Evolutionary conservation across 2,797 vertebrate genomes (phyloP).

Genomic region (Microctenopoma stevenorrisi): DNA sequence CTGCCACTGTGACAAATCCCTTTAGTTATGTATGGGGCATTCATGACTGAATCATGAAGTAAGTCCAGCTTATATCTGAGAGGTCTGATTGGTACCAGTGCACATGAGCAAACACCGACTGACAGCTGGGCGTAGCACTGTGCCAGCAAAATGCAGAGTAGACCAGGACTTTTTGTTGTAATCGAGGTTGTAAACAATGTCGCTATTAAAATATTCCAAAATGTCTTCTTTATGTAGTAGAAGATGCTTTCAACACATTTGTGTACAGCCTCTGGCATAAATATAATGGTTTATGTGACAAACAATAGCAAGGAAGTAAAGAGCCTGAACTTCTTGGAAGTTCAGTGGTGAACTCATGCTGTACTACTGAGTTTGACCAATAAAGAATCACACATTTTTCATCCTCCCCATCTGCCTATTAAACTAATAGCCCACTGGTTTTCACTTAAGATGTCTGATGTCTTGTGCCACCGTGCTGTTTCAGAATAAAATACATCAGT

Average conservation of each 20-base stretch:
- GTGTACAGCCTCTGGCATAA: not conserved
- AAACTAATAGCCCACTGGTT: slow-evolving; percentile 11
- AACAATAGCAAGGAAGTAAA: not conserved
- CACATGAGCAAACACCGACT: not conserved
- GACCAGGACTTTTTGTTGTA: not conserved
- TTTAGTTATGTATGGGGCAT: no score
- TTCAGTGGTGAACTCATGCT: not conserved
- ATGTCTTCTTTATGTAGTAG: not conserved
- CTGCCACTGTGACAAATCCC: no score
- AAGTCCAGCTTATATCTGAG: no score
- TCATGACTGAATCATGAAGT: no score
- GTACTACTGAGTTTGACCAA: not conserved
- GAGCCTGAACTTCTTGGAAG: not conserved
- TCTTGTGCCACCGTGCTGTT: not conserved
- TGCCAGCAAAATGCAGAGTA: not conserved
- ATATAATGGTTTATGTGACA: not conserved
- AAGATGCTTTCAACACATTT: not conserved
- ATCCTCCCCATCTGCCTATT: not conserved
- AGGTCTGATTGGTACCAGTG: no score
- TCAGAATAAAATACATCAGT: not conserved
- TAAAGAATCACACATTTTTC: not conserved
- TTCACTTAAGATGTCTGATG: not conserved
- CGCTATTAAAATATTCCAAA: not conserved
- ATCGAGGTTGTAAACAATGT: not conserved
- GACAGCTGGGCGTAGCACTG: not conserved